Evolutionary conservation across 2,797 vertebrate genomes (phyloP).

Genomic region (Lemur catta): DNA sequence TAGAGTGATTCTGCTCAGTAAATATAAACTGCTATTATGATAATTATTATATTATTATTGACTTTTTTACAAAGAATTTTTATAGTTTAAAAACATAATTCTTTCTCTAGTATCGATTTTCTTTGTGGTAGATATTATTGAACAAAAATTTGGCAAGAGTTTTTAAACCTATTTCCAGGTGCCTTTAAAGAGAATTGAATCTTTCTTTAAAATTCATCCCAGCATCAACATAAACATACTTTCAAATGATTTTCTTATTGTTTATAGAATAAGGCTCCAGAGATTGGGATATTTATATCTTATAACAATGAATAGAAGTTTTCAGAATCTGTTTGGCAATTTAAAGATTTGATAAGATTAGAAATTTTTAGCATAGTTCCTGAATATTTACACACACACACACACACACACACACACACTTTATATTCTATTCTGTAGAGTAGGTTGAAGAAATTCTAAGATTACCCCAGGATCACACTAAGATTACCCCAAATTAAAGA

Average conservation of each 20-base stretch:
- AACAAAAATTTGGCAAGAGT: neutral
- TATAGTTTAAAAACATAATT: neutral
- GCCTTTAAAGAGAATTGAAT: slow-evolving; percentile 26
- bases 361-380: neutral
- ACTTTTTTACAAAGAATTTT: neutral
- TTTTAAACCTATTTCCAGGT: neutral
- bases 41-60: neutral
- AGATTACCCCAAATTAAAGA: neutral
- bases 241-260: neutral
- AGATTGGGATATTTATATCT: neutral
- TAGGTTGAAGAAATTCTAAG: neutral
- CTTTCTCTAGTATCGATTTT: slow-evolving; percentile 34
- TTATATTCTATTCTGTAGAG: neutral
- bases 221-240: neutral
- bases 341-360: neutral
- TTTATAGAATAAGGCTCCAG: neutral
- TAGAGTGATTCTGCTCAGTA: neutral
- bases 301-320: neutral
- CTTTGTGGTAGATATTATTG: neutral
- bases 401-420: neutral
- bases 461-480: neutral
- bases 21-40: neutral
- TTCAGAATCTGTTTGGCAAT: neutral
- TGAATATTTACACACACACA: neutral
- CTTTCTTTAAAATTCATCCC: neutral